phyloP scores from a whole-genome alignment of 2,797 vertebrate species.

The Psittacula derbiana region DNA sequence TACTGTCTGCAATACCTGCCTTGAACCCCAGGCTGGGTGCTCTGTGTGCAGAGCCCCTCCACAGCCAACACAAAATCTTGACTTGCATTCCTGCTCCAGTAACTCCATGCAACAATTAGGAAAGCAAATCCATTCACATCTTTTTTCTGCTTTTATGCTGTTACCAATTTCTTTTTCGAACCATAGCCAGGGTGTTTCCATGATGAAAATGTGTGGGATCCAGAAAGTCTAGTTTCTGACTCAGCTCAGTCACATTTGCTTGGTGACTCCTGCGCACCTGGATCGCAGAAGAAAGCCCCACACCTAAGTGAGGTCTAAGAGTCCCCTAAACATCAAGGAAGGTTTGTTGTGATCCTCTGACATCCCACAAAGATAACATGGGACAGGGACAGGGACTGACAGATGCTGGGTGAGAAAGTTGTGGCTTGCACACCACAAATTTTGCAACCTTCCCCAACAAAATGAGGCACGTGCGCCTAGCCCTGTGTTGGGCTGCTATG shows the following conservation, averaged over 20 bases:
- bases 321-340: neutral
- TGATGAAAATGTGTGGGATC: neutral
- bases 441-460: neutral
- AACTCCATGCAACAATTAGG: neutral
- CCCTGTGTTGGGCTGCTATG: neutral
- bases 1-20: neutral
- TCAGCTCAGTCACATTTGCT: neutral
- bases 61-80: neutral
- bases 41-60: neutral
- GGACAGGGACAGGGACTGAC: neutral
- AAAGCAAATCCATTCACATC: neutral
- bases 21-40: neutral
- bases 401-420: neutral
- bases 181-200: neutral
- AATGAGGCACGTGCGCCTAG: neutral
- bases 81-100: neutral
- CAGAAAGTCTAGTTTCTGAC: neutral
- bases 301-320: neutral
- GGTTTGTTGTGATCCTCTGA: neutral
- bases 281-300: neutral
- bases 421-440: neutral
- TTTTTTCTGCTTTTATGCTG: neutral
- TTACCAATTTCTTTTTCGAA: neutral
- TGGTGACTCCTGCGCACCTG: rapidly evolving
- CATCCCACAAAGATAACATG: neutral